These are phyloP conservation scores for Coleophora deauratella DNA, from an alignment of 2,888 invertebrate genomes.

Conservation along the genomic window DNA sequence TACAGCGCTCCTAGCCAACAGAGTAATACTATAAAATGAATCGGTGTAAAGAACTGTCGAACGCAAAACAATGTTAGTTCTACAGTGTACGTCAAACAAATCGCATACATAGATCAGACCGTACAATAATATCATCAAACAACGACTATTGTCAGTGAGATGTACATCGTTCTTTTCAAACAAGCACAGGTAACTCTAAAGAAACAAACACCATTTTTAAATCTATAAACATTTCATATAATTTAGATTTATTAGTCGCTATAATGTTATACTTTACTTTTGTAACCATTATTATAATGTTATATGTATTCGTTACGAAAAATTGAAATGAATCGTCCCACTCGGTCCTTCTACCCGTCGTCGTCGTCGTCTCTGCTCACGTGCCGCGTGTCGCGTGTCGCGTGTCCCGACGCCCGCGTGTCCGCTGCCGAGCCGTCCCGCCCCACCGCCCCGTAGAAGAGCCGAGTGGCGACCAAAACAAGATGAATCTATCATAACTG, in stretches of 20 bases:
- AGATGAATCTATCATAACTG: conserved; percentile 69
- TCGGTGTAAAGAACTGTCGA: conserved; percentile 70
- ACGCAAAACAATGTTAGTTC: conserved; percentile 71
- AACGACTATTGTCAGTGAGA: conserved; percentile 62
- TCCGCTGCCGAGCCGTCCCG: too few species aligned
- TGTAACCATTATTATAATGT: conserved; percentile 74
- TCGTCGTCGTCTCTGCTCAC: conserved; percentile 8
- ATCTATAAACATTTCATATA: conserved; percentile 75
- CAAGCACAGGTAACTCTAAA: conserved; percentile 69
- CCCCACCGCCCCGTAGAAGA: conserved; percentile 19
- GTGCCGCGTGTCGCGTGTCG: conserved; percentile 1
- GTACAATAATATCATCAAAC: conserved; percentile 47
- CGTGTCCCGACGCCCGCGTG: conserved; percentile 13
- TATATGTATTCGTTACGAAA: conserved; percentile 73
- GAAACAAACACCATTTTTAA: conserved; percentile 64
- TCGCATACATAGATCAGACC: conserved; percentile 60
- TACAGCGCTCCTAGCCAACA: conserved; percentile 75
- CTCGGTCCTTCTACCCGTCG: conserved; percentile 30
- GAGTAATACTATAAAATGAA: conserved; percentile 73
- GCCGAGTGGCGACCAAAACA: conserved; percentile 51
- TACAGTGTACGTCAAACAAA: conserved; percentile 68
- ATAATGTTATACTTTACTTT: conserved; percentile 74
- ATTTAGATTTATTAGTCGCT: conserved; percentile 73
- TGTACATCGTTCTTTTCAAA: conserved; percentile 52
- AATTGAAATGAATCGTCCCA: conserved; percentile 53